These are phyloP conservation scores for Sphyrna mokarran DNA, from an alignment of 2,113 vertebrate species.

Conservation along the genomic window DNA sequence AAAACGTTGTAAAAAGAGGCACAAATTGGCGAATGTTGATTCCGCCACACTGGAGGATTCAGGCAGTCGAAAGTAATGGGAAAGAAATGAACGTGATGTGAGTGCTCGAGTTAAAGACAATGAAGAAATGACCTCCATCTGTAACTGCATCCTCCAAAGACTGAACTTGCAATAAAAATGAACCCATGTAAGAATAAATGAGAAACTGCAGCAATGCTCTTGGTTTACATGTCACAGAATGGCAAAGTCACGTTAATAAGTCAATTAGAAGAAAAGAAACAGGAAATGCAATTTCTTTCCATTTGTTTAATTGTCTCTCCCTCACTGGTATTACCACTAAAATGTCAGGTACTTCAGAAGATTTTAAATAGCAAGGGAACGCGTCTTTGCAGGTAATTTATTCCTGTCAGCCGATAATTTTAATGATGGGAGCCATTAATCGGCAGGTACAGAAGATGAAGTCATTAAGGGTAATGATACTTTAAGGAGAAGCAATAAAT, in stretches of 20 bases:
- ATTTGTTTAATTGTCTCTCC: not conserved
- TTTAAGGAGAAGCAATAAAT: not conserved
- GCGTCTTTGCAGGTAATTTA: not conserved
- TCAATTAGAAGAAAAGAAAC: not conserved
- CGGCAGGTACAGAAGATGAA: not conserved
- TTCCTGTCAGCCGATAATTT: not conserved
- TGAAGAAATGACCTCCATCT: not conserved
- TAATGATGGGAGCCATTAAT: constrained; percentile 11
- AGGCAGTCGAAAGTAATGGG: not conserved
- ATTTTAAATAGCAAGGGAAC: not conserved
- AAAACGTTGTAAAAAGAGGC: not conserved
- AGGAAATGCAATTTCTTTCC: constrained; percentile 1
- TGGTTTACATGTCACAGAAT: not conserved
- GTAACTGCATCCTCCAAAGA: not conserved
- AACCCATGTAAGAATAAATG: not conserved
- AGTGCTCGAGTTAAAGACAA: too few relatives aligned
- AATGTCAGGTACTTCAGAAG: not conserved
- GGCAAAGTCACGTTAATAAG: not conserved
- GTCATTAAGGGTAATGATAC: not conserved
- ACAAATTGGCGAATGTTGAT: not conserved
- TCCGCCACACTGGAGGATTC: not conserved
- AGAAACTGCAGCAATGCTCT: not conserved
- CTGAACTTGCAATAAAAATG: not conserved
- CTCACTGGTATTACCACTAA: not conserved
- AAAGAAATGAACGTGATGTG: not conserved